Evolutionary conservation across 2,888 invertebrate genomes (phyloP).

Genomic region (Exocentrus adspersus): DNA sequence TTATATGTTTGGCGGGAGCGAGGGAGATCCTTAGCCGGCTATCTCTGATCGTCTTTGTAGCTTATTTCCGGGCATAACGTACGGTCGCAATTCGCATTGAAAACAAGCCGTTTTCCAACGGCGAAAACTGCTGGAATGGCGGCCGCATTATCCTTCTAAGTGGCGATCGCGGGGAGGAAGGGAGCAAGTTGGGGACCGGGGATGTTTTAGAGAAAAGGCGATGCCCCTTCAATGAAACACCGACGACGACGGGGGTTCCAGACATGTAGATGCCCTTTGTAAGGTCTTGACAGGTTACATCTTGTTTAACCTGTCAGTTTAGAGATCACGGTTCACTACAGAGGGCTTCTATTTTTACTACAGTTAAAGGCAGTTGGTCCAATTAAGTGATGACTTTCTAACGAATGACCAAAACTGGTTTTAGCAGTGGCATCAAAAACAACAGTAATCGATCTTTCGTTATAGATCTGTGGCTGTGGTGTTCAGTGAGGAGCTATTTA

Average conservation of each 20-base stretch:
- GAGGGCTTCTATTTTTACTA: too few relatives aligned
- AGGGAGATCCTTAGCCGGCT: constrained; percentile 37
- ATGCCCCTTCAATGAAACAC: not conserved
- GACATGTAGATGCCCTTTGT: not conserved
- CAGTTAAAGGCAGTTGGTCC: too few relatives aligned
- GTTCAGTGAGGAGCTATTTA: too few relatives aligned
- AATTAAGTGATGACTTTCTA: not conserved
- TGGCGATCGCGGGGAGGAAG: not conserved
- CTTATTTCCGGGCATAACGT: constrained; percentile 47
- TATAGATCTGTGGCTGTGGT: too few relatives aligned
- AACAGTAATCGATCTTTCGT: too few relatives aligned
- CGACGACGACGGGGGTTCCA: not conserved
- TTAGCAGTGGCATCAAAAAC: not conserved
- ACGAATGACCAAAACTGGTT: not conserved
- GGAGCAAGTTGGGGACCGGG: not conserved
- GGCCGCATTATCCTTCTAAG: constrained; percentile 5
- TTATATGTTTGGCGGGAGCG: constrained; percentile 34
- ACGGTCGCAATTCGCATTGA: constrained; percentile 40
- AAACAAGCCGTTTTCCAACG: constrained; percentile 35
- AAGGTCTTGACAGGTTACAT: too few relatives aligned
- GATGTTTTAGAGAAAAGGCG: not conserved
- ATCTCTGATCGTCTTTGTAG: constrained; percentile 51
- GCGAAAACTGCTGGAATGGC: constrained; percentile 19
- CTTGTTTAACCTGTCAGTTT: too few relatives aligned
- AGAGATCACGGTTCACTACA: too few relatives aligned